Base-by-base conservation (phyloP, 1,140 invertebrate genomes). In the Neocloeon triangulifer region DNA sequence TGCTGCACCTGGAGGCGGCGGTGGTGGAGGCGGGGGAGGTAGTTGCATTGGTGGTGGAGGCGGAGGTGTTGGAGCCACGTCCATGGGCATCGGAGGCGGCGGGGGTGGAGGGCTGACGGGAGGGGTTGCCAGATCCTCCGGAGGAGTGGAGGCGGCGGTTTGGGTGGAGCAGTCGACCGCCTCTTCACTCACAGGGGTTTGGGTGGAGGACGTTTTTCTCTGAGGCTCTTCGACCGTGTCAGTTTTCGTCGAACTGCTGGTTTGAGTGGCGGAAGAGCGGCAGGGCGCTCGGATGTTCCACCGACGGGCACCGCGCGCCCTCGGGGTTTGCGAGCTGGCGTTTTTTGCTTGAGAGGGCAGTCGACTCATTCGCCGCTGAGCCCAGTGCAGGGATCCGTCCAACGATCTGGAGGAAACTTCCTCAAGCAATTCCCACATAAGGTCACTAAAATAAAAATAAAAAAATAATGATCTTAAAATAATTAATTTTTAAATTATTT, bases 361-460 rank as follows among this genome's bases (percentile, higher is more conserved):
- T n/a, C n/a, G n/a, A n/a, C n/a, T n/a, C n/a, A n/a, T n/a, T n/a
- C n/a, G n/a, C n/a, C n/a, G n/a, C n/a, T n/a, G n/a, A n/a, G n/a
- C n/a, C n/a, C n/a, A n/a, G n/a, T n/a, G n/a, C n/a, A n/a, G n/a
- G n/a, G n/a, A n/a, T n/a, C n/a, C n/a, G n/a, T n/a, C n/a, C n/a
- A n/a, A n/a, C n/a, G 41, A 37, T 25, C 25, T 26, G 34, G 19
- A 42, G 40, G 48, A 45, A 5, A 46, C 39, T 8, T 50, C 44
- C 30, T 47, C 45, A 19, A 49, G 30, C 15, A 43, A 25, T 22
- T 41, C 38, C 32, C 56, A 50, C 12, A 47, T 32, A 25, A 36
- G 36, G 33, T 38, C 38, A 12, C 45, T 47, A 19, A n/a, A n/a
- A n/a, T n/a, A n/a, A n/a, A n/a, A n/a, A n/a, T n/a, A n/a, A n/a